Conservation (phyloP, 2,888 invertebrate genomes). For the Chrysolina oricalcia region DNA sequence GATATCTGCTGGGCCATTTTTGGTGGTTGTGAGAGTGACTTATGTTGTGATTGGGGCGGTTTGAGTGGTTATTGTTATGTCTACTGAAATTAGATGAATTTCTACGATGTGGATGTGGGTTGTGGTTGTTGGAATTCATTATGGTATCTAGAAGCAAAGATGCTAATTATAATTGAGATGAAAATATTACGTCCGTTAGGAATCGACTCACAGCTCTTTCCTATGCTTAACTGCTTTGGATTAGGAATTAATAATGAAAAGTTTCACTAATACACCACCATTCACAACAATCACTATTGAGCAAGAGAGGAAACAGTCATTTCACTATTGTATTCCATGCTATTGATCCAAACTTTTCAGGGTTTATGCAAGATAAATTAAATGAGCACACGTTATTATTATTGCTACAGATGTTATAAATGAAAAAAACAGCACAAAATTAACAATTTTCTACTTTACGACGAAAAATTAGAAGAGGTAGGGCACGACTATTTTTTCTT, state of each 20-base stretch:
- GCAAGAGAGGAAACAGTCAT: slow-evolving; percentile 66
- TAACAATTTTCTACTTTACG: slow-evolving; percentile 31
- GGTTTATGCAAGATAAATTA: slow-evolving; percentile 28
- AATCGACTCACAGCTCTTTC: slow-evolving; percentile 40
- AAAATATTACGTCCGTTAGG: background rate
- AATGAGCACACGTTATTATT: slow-evolving; percentile 33
- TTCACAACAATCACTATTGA: slow-evolving; percentile 60
- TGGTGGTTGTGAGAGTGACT: slow-evolving; percentile 67
- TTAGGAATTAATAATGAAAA: slow-evolving; percentile 35
- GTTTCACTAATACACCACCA: slow-evolving; percentile 45
- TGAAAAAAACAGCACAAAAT: slow-evolving; percentile 29
- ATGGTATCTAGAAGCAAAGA: slow-evolving; percentile 55
- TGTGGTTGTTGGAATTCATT: slow-evolving; percentile 71
- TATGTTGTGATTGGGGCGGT: slow-evolving; percentile 62
- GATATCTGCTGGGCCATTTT: slow-evolving; percentile 70
- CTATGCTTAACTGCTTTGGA: slow-evolving; percentile 31
- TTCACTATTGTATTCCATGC: slow-evolving; percentile 67
- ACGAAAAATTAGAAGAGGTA: slow-evolving; percentile 43
- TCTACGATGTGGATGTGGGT: slow-evolving; percentile 66
- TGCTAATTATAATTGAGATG: slow-evolving; percentile 49
- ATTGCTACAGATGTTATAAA: slow-evolving; percentile 34
- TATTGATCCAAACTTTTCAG: slow-evolving; percentile 68
- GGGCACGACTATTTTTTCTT: slow-evolving; percentile 47
- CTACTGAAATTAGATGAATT: slow-evolving; percentile 69
- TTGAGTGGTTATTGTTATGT: slow-evolving; percentile 68